These are phyloP conservation scores for Zosterops japonicus DNA, from an alignment of 2,113 vertebrate genomes.

Conservation along the genomic window DNA sequence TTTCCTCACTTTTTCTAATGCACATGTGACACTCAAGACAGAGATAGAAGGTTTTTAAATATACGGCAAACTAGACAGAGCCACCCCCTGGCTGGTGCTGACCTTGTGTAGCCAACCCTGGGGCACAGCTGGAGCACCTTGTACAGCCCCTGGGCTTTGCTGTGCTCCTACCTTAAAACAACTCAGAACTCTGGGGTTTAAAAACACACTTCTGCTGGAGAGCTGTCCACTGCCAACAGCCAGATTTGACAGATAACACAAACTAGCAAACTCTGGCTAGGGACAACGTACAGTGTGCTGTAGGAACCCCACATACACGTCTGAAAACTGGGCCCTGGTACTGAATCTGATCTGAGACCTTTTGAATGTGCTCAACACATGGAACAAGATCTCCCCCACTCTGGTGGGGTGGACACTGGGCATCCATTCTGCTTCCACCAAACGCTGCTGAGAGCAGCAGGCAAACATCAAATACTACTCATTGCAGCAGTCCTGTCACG, in stretches of 20 bases:
- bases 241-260: background rate
- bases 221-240: background rate
- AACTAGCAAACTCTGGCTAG: background rate
- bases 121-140: background rate
- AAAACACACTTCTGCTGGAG: background rate
- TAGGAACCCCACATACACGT: background rate
- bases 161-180: background rate
- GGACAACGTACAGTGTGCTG: background rate
- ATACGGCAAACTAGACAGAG: background rate
- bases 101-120: background rate
- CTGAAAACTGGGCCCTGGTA: background rate
- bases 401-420: background rate
- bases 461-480: background rate
- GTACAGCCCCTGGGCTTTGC: background rate
- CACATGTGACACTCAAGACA: background rate
- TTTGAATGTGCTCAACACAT: accelerated
- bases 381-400: background rate
- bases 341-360: background rate
- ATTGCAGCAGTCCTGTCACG: background rate
- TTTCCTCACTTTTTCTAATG: background rate
- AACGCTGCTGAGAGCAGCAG: background rate
- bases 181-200: background rate
- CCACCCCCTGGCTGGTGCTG: background rate
- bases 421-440: background rate
- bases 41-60: background rate